These are phyloP conservation scores for Larimichthys polyactis DNA, from an alignment of 2,113 vertebrate genomes.

Conservation along the genomic window DNA sequence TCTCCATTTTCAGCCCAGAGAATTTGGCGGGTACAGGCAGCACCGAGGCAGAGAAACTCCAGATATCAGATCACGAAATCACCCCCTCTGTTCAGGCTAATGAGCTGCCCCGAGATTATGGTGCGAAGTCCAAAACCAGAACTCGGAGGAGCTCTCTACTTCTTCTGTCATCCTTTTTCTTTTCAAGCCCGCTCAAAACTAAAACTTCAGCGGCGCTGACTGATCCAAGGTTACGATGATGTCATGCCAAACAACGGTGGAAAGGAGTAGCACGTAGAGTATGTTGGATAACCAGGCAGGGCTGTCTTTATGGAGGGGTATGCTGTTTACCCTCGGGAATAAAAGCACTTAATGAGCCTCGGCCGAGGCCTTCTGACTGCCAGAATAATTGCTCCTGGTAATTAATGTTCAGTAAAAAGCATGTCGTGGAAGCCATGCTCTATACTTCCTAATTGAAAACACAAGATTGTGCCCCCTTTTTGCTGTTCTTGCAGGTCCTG, in stretches of 20 bases:
- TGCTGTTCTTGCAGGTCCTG: constrained; percentile 38
- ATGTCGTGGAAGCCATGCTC: constrained; percentile 55
- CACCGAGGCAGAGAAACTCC: constrained; percentile 38
- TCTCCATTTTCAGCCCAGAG: constrained; percentile 49
- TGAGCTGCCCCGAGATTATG: constrained; percentile 7
- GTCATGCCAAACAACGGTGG: constrained; percentile 1
- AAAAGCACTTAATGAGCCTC: constrained; percentile 74
- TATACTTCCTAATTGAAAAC: constrained; percentile 79
- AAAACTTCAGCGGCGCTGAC: constrained; percentile 1
- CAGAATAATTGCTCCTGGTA: constrained; percentile 74
- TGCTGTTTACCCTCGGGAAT: constrained; percentile 56
- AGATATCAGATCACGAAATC: constrained; percentile 24
- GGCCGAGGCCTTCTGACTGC: constrained; percentile 55
- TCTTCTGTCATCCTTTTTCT: neutral
- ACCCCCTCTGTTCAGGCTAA: neutral
- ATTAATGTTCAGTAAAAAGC: constrained; percentile 75
- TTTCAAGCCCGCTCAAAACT: constrained; percentile 6
- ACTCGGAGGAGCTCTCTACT: neutral
- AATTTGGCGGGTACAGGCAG: constrained; percentile 28
- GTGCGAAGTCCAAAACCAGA: constrained; percentile 25
- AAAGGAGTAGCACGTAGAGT: constrained; percentile 1
- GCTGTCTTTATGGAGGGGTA: constrained; percentile 40
- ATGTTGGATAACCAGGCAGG: neutral
- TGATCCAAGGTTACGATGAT: constrained; percentile 24
- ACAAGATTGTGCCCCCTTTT: constrained; percentile 64